Base-by-base conservation (phyloP, 2,888 invertebrate genomes). In the Stenurella melanura region DNA sequence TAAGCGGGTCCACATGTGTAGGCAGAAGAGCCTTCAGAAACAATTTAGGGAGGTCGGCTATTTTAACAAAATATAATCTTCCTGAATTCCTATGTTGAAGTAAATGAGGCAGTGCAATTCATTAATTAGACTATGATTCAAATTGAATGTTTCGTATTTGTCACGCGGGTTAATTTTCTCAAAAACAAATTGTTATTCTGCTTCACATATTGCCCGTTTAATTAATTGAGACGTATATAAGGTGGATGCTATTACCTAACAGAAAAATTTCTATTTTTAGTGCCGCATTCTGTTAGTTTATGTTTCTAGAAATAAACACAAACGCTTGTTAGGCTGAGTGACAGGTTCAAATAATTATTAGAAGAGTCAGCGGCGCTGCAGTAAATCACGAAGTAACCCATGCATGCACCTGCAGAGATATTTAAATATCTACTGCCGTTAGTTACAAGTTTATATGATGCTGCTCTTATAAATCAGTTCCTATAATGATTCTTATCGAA, bases 31-130 rank as follows among this genome's bases (percentile, higher is more conserved):
- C 76, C 76, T 76, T 78, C 78, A 67, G 69, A 19, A 56, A 67
- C 73, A 63, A 71, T 75, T 76, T 66, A 73, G 73, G 73, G 75
- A 78, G 78, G 78, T 70, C 78, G 58, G 26, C 71, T 76, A 78
- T 72, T 76, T 74, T 64, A 56, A 76, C 68, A 58, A 66, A 76
- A 69, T 60, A 50, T 58, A 38, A 72, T 78, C 74, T 78, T 78
- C 78, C 78, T 78, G 76, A 54, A 76, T 76, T 74, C 74, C 64
- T 17, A 42, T 21, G 54, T 38, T 60, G 42, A 38, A 42, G 58
- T 61, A 75, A 73, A 73, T 73, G 73, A 75, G 60, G 64, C 69
- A 34, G 34, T 30, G 63, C n/a, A 57, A 70, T 73, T 26, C 42
- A 70, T 67, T 73, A 70, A 61, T 73, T 73, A 64, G 60, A 75